These are phyloP conservation scores for Marmota flaviventris DNA, from an alignment of 2,113 vertebrate species.

Conservation along the genomic window DNA sequence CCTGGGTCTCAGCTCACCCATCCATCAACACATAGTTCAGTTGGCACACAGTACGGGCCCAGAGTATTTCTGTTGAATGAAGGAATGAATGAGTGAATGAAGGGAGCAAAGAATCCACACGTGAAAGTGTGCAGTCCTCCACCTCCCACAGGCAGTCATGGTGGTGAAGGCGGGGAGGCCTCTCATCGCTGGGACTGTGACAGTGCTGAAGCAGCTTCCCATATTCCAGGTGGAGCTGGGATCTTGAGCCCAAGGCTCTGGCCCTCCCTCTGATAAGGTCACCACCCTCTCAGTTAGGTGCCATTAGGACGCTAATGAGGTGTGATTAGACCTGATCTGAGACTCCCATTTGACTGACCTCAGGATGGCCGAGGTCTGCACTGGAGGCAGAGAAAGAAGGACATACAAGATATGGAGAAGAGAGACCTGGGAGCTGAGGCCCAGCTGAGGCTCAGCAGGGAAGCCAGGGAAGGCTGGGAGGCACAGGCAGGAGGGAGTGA, in stretches of 20 bases:
- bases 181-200: too few relatives aligned
- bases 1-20: neutral
- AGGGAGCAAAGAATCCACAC: neutral
- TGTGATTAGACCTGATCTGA: conserved; percentile 10
- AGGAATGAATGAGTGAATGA: neutral
- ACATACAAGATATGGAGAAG: neutral
- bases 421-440: neutral
- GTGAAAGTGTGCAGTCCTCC: neutral
- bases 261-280: neutral
- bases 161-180: neutral
- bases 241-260: neutral
- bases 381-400: neutral
- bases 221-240: neutral
- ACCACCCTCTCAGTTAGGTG: conserved; percentile 37
- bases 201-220: neutral
- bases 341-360: neutral
- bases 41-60: neutral
- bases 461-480: neutral
- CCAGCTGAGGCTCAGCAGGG: neutral
- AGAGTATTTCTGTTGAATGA: conserved; percentile 6
- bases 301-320: neutral
- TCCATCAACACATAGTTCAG: neutral
- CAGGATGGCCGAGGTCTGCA: neutral
- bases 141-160: neutral
- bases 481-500: neutral